A percentile compares a stretch with the other conserved stretches of the same genome.
Evolutionary conservation across 2,113 vertebrate species (phyloP).

Genomic region (Candoia aspera): DNA sequence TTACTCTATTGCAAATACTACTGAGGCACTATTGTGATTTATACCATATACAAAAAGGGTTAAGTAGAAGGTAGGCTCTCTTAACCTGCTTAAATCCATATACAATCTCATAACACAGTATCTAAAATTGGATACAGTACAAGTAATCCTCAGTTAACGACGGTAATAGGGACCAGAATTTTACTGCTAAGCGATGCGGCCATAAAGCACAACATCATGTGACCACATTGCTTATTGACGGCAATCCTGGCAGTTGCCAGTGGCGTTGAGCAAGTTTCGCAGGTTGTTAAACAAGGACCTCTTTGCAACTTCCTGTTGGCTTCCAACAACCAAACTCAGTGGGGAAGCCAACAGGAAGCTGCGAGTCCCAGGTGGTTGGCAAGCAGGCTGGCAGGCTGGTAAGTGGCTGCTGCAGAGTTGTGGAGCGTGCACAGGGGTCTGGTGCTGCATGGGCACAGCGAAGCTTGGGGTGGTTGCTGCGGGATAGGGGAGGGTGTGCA

Average conservation of each 20-base stretch:
- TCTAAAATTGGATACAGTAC: neutral
- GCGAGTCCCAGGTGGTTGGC: neutral
- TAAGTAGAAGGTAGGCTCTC: neutral
- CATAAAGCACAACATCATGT: neutral
- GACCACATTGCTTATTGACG: neutral
- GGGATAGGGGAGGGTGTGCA: neutral
- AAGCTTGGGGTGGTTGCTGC: neutral
- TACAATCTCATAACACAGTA: neutral
- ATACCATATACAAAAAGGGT: neutral
- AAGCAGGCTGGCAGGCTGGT: neutral
- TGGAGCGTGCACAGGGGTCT: neutral
- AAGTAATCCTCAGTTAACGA: neutral
- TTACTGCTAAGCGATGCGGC: neutral
- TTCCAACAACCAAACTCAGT: neutral
- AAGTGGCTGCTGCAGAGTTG: neutral
- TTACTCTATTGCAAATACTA: neutral
- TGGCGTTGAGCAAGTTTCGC: neutral
- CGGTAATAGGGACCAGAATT: neutral
- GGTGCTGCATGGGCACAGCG: neutral
- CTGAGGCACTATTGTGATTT: neutral
- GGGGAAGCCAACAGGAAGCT: neutral
- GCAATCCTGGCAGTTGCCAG: neutral
- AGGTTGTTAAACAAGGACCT: neutral
- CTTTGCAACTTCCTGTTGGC: neutral
- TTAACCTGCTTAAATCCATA: neutral